Evolutionary conservation across 2,888 invertebrate species (phyloP), one percentile per base, ranked within the genome.

Genomic region (Hemicrepidius hirtus): DNA sequence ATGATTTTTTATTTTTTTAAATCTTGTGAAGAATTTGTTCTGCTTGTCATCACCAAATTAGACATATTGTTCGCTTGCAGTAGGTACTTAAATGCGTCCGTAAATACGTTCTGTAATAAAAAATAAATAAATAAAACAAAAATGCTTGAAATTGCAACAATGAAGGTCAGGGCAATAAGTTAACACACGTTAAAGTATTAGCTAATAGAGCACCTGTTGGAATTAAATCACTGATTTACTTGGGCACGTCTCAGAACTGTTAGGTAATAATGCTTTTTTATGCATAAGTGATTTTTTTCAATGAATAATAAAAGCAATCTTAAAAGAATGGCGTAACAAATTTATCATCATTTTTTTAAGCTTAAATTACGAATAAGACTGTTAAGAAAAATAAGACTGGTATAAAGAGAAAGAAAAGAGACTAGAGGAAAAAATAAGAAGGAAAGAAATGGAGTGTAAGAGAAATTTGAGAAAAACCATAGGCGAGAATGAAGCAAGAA

Each of bases 121-220:
- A 24, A n/a, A 41, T 13, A 13, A 41, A 16, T n/a, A n/a, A n/a
- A n/a, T n/a, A 44, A 9, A 16, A 53, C 1, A 53, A 53, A 13
- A 53, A 53, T 28, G 53, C 5, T 32, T 53, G 53, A 12, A 53
- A 53, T 53, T 53, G 53, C 53, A 53, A 6, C n/a, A 32, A 32
- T 13, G 20, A 57, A 57, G 57, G 57, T 37, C 57, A 57, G 57
- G 57, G 57, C 57, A 12, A 16, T 13, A 6, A 46, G 13, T 46
- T 46, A 18, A 35, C 3, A 16, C n/a, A 6, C 18, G 13, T 46
- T 46, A 18, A 35, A 21, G 12, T 37, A 12, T 57, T 57, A 57
- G 37, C 37, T 37, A 57, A 57, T 35, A 35, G 7, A 57, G 20
- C 57, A 37, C 57, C 57, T 57, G 37, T 20, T 37, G 57, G n/a